A percentile compares a stretch with the other conserved stretches of the same genome.
These are phyloP conservation scores for Procambarus clarkii DNA, from an alignment of 1,140 invertebrate genomes.

Conservation along the genomic window DNA sequence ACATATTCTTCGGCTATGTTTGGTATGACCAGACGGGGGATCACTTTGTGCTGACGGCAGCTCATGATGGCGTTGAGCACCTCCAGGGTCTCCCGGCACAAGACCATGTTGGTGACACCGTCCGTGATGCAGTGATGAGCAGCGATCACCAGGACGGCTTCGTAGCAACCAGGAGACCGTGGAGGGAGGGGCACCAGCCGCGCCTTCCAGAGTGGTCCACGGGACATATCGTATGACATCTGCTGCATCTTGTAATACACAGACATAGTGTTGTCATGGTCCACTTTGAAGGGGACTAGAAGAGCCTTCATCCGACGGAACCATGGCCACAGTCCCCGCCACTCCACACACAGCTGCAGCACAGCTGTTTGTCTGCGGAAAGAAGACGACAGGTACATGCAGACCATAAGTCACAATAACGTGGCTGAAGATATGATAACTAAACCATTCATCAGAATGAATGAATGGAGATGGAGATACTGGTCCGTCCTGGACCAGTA, in stretches of 20 bases:
- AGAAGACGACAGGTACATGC: too few species aligned
- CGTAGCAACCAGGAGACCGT: background rate
- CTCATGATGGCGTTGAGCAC: conserved; percentile 36
- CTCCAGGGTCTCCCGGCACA: conserved; percentile 12
- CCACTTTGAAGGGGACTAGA: conserved; percentile 15
- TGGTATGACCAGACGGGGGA: conserved; percentile 4
- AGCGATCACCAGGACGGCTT: conserved; percentile 31
- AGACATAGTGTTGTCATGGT: background rate
- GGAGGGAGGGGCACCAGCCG: conserved; percentile 12
- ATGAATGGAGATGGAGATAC: too few species aligned
- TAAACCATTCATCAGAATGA: too few species aligned
- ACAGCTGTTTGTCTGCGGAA: conserved; percentile 43
- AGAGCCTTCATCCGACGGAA: conserved; percentile 45
- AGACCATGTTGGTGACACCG: conserved; percentile 32
- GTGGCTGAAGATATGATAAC: too few species aligned
- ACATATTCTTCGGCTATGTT: background rate
- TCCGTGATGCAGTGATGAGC: conserved; percentile 54
- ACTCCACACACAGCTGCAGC: conserved; percentile 43
- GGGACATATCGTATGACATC: conserved; percentile 25
- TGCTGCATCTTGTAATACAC: conserved; percentile 23
- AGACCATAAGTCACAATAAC: too few species aligned
- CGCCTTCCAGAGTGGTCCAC: conserved; percentile 41
- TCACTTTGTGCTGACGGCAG: background rate
- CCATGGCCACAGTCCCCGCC: conserved; percentile 52
- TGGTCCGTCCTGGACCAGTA: too few species aligned